These are phyloP conservation scores for Melanotaenia boesemani DNA, from an alignment of 2,797 vertebrate genomes.

Conservation along the genomic window DNA sequence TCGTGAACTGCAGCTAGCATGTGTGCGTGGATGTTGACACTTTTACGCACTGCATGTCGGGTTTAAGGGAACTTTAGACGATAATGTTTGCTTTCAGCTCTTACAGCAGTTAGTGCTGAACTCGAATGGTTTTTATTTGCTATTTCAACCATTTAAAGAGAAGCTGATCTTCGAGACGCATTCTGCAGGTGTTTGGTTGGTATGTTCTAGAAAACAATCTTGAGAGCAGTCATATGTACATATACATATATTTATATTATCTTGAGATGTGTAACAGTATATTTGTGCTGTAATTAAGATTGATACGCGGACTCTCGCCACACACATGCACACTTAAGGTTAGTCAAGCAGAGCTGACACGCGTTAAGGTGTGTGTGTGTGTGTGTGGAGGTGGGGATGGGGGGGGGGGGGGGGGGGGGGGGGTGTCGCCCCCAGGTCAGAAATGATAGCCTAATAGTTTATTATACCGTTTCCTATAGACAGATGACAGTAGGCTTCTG, in stretches of 20 bases:
- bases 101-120: not conserved
- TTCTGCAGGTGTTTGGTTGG: not conserved
- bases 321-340: constrained; percentile 25
- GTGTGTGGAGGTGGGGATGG: not conserved
- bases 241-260: not conserved
- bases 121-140: not conserved
- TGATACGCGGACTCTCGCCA: constrained; percentile 5
- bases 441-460: constrained; percentile 62
- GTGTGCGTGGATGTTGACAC: constrained; percentile 51
- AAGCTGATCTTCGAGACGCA: not conserved
- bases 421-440: constrained; percentile 58
- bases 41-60: constrained; percentile 43
- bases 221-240: not conserved
- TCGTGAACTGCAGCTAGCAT: constrained; percentile 22
- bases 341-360: constrained; percentile 65
- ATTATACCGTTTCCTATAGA: constrained; percentile 56
- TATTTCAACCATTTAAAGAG: not conserved
- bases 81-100: not conserved
- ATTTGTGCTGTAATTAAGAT: constrained; percentile 35
- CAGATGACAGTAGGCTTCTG: constrained; percentile 65
- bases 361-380: constrained; percentile 43
- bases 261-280: constrained; percentile 25
- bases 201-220: not conserved
- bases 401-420: constrained; percentile 22
- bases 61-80: constrained; percentile 10